These are phyloP conservation scores for Laodelphax striatellus DNA, from an alignment of 1,140 invertebrate species.

Conservation along the genomic window DNA sequence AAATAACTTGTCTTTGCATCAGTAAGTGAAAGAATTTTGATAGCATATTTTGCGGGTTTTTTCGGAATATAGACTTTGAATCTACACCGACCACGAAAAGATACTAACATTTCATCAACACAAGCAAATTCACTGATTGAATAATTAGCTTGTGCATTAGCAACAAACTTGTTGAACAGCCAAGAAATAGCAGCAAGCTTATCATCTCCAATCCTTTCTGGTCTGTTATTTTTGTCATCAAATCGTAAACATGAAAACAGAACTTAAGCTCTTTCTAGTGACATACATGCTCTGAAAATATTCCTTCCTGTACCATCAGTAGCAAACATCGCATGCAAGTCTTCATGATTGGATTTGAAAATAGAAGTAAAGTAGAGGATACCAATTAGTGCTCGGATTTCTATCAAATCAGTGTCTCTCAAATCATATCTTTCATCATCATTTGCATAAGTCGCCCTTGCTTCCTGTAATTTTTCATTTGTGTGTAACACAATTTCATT, in stretches of 20 bases:
- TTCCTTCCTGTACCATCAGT: neutral
- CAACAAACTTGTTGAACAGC: too few relatives aligned
- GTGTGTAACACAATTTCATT: too few relatives aligned
- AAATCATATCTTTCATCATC: too few relatives aligned
- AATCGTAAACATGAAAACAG: too few relatives aligned
- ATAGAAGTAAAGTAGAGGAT: neutral
- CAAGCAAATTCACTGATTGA: neutral
- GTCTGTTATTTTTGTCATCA: too few relatives aligned
- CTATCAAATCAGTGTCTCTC: too few relatives aligned
- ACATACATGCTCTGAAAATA: neutral
- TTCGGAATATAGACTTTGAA: conserved; percentile 34
- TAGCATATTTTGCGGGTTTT: conserved; percentile 34
- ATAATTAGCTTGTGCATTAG: neutral
- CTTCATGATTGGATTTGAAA: neutral
- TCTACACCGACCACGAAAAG: conserved; percentile 28
- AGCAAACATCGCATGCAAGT: neutral
- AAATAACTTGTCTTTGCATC: conserved; percentile 21
- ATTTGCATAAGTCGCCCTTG: too few relatives aligned
- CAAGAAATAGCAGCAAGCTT: too few relatives aligned
- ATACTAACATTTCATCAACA: neutral
- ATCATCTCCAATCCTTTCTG: too few relatives aligned
- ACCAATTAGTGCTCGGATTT: too few relatives aligned
- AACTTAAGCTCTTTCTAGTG: neutral
- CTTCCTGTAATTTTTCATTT: too few relatives aligned
- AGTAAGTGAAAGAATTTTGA: conserved; percentile 15